Conservation (phyloP, 2,113 vertebrate species). For the Elachura formosa region DNA sequence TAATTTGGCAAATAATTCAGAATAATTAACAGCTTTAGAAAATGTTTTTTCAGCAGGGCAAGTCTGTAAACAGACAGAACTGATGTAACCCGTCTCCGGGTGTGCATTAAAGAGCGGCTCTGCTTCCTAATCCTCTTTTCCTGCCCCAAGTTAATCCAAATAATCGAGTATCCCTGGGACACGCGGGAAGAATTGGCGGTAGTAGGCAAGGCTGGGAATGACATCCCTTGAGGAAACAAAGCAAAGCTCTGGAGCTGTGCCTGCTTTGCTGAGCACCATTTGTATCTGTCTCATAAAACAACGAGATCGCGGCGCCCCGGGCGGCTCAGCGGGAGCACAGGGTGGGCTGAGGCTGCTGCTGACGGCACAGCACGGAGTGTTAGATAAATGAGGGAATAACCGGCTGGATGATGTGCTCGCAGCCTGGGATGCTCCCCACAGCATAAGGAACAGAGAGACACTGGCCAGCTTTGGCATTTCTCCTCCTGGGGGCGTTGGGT, state of each 20-base stretch:
- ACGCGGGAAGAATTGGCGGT: background rate
- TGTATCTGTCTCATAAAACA: background rate
- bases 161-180: background rate
- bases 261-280: rapidly evolving
- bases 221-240: background rate
- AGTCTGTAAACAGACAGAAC: background rate
- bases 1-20: background rate
- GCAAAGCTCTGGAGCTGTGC: background rate
- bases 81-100: background rate
- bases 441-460: background rate
- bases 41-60: background rate
- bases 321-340: background rate
- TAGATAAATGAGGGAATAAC: rapidly evolving
- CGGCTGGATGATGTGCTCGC: rapidly evolving
- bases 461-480: rapidly evolving
- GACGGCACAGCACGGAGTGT: rapidly evolving
- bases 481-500: background rate
- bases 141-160: background rate
- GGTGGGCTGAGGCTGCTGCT: rapidly evolving
- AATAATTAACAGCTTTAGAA: constrained; percentile 1
- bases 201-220: background rate
- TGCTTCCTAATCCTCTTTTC: background rate
- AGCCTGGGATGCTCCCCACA: rapidly evolving
- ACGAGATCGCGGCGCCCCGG: rapidly evolving
- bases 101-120: background rate